These are phyloP conservation scores for Anhinga rufa DNA, from an alignment of 2,113 vertebrate genomes.

Conservation along the genomic window DNA sequence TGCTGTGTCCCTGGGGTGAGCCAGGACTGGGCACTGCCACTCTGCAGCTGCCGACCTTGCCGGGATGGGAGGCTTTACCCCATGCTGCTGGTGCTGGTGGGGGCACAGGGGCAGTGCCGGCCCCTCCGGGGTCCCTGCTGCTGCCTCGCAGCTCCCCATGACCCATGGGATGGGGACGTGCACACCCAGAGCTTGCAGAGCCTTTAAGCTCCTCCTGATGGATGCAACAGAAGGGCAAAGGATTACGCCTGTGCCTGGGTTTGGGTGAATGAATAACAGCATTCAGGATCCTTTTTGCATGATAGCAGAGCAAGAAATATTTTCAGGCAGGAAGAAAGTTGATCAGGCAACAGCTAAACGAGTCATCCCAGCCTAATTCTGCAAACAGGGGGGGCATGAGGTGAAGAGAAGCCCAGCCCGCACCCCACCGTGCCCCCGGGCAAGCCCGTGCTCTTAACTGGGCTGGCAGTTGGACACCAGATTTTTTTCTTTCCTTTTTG, in stretches of 20 bases:
- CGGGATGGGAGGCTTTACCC: not conserved
- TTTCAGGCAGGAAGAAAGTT: not conserved
- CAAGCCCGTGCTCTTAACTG: accelerated
- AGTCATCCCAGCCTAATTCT: not conserved
- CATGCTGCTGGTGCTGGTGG: not conserved
- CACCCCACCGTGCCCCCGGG: not conserved
- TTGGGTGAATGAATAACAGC: not conserved
- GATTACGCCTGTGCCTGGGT: not conserved
- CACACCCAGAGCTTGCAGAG: not conserved
- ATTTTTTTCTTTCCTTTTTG: not conserved
- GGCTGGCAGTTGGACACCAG: not conserved
- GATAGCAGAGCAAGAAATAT: not conserved
- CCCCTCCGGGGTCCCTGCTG: not conserved
- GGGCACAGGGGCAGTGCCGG: not conserved
- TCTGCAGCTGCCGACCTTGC: not conserved
- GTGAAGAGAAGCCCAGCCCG: not conserved
- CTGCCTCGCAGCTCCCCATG: accelerated
- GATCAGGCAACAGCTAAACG: not conserved
- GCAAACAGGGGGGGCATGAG: not conserved
- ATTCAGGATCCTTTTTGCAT: not conserved
- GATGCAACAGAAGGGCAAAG: not conserved
- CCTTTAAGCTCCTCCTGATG: constrained; percentile 19
- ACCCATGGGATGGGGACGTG: not conserved
- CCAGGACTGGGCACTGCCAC: not conserved
- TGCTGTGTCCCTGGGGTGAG: not conserved